Conservation (phyloP, 2,888 invertebrate species). For the Rhamnusium bicolor region DNA sequence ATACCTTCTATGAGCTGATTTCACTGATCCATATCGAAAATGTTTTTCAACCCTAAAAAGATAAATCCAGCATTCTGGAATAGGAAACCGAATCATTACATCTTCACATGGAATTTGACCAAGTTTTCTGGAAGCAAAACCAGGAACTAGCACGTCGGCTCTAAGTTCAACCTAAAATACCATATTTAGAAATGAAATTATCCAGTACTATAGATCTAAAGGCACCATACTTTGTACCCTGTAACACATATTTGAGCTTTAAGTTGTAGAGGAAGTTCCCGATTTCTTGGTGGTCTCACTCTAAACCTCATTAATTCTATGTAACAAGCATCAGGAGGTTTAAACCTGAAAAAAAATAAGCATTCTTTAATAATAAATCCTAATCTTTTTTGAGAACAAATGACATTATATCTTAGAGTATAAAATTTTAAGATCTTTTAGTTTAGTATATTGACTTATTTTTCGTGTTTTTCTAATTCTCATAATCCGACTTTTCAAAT, state of each 20-base stretch:
- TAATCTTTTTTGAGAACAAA: too few species aligned
- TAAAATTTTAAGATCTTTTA: too few species aligned
- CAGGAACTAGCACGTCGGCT: conserved; percentile 96
- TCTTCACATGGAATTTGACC: conserved; percentile 98
- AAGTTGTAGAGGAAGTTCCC: conserved; percentile 96
- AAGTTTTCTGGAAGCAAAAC: conserved; percentile 95
- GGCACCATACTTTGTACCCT: conserved; percentile 80
- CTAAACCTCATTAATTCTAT: conserved; percentile 97
- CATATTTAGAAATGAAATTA: conserved; percentile 1
- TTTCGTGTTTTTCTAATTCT: too few species aligned
- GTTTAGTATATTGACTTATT: too few species aligned
- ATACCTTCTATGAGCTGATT: conserved; percentile 86
- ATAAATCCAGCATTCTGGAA: conserved; percentile 99
- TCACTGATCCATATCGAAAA: conserved; percentile 97
- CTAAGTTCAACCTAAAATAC: conserved; percentile 87
- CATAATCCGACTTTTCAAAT: too few species aligned
- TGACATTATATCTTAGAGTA: too few species aligned
- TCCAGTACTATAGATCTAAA: neutral
- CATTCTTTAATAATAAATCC: too few species aligned
- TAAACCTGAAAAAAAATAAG: conserved; percentile 81
- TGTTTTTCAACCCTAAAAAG: conserved; percentile 98
- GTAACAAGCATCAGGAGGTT: conserved; percentile 98
- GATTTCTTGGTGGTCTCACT: conserved; percentile 94
- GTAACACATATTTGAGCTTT: conserved; percentile 92
- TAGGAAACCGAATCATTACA: conserved; percentile 95